phyloP scores from a whole-genome alignment of 2,888 invertebrate genomes.

The Athalia rosae region DNA sequence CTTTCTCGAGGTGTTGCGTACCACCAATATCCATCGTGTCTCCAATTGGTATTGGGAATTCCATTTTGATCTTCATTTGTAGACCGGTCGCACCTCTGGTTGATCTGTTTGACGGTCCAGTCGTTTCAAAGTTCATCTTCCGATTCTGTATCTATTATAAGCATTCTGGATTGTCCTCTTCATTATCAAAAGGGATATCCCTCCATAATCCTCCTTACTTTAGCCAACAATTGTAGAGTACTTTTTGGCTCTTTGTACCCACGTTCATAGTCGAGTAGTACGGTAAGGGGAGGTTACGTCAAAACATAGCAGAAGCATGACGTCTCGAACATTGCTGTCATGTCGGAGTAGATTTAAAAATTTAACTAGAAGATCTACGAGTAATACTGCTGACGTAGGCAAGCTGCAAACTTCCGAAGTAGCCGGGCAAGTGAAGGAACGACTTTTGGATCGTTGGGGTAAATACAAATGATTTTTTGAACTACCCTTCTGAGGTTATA shows the following conservation, averaged over 20 bases:
- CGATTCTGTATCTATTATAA: not conserved
- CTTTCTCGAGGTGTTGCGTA: too few relatives aligned
- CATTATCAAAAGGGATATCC: too few relatives aligned
- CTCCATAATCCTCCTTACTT: too few relatives aligned
- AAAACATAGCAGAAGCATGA: not conserved
- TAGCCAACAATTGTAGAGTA: too few relatives aligned
- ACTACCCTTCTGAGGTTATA: not conserved
- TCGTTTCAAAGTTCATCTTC: not conserved
- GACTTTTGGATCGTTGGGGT: constrained; percentile 67
- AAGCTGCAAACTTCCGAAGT: constrained; percentile 57
- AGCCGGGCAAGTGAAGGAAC: constrained; percentile 60
- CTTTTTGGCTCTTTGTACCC: too few relatives aligned
- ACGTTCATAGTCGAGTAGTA: too few relatives aligned
- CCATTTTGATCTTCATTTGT: too few relatives aligned
- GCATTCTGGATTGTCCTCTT: not conserved
- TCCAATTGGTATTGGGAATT: too few relatives aligned
- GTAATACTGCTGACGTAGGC: not conserved
- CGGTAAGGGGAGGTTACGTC: too few relatives aligned
- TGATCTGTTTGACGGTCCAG: too few relatives aligned
- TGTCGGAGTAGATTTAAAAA: constrained; percentile 16
- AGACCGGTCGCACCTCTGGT: too few relatives aligned
- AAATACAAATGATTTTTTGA: constrained; percentile 45
- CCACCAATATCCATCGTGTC: too few relatives aligned
- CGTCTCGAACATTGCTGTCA: constrained; percentile 20
- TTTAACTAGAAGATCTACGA: constrained; percentile 18